Evolutionary conservation across 2,888 invertebrate species (phyloP).

Genomic region (Hypomecis atomaria): DNA sequence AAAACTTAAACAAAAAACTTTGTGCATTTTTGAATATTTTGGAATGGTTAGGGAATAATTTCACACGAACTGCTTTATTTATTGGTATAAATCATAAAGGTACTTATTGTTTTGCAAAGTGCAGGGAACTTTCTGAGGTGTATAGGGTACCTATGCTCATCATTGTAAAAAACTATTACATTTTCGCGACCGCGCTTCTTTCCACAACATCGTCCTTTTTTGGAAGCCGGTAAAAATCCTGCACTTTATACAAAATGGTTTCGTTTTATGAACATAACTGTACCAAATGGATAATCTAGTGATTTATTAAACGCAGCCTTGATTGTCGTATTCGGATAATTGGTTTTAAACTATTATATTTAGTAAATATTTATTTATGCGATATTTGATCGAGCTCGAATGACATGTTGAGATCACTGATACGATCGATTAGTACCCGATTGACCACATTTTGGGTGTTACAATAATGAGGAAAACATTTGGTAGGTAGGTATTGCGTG

Average conservation of each 20-base stretch:
- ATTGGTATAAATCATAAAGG: too few species aligned
- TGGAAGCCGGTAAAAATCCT: background rate
- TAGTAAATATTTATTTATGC: slow-evolving; percentile 28
- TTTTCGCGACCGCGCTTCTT: too few species aligned
- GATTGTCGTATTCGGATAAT: slow-evolving; percentile 39
- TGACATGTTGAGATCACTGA: slow-evolving; percentile 26
- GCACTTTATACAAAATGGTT: background rate
- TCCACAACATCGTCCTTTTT: too few species aligned
- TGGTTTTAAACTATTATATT: slow-evolving; percentile 33
- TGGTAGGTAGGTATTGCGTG: slow-evolving; percentile 6
- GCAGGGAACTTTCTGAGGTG: too few species aligned
- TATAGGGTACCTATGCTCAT: too few species aligned
- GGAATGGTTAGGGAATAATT: too few species aligned
- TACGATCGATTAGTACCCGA: slow-evolving; percentile 23
- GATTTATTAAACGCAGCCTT: slow-evolving; percentile 38
- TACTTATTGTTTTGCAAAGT: too few species aligned
- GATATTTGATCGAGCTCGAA: slow-evolving; percentile 24
- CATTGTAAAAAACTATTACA: too few species aligned
- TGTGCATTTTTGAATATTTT: too few species aligned
- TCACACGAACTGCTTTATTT: too few species aligned
- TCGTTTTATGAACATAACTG: background rate
- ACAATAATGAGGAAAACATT: slow-evolving; percentile 25
- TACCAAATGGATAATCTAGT: slow-evolving; percentile 37
- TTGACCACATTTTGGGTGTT: slow-evolving; percentile 10
- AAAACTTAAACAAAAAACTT: too few species aligned